Conservation (phyloP, 2,797 vertebrate genomes). For the Melanogrammus aeglefinus region DNA sequence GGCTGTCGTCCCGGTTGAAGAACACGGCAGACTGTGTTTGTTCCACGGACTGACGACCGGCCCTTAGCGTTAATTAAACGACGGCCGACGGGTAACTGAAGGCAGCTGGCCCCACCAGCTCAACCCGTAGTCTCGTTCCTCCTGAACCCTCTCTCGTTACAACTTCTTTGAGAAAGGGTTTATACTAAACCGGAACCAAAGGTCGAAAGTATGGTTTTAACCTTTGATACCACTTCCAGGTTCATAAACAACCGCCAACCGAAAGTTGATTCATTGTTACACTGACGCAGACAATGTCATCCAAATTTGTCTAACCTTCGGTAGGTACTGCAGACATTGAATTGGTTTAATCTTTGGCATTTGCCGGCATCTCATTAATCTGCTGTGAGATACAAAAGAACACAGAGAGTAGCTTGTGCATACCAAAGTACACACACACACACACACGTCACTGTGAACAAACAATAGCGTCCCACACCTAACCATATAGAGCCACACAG, state of each 20-base stretch:
- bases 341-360: constrained; percentile 22
- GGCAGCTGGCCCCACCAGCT: constrained; percentile 1
- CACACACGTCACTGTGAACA: neutral
- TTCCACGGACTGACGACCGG: constrained; percentile 22
- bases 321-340: constrained; percentile 33
- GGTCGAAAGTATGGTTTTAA: neutral
- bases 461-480: neutral
- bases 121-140: constrained; percentile 9
- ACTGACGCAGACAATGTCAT: constrained; percentile 26
- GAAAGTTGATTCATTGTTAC: constrained; percentile 38
- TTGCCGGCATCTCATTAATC: constrained; percentile 14
- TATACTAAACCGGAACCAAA: neutral
- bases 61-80: constrained; percentile 24
- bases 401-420: neutral
- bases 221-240: constrained; percentile 21
- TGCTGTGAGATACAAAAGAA: neutral
- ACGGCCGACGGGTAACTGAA: neutral
- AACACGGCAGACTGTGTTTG: neutral
- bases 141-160: constrained; percentile 32
- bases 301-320: constrained; percentile 23
- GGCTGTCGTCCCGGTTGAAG: constrained; percentile 26
- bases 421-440: neutral
- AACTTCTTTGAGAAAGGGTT: neutral
- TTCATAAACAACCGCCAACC: constrained; percentile 39
- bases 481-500: constrained; percentile 8